A percentile compares a stretch with the other conserved stretches of the same genome.
These are phyloP conservation scores for Heliconius cydno DNA, from an alignment of 2,888 invertebrate species.

Conservation along the genomic window DNA sequence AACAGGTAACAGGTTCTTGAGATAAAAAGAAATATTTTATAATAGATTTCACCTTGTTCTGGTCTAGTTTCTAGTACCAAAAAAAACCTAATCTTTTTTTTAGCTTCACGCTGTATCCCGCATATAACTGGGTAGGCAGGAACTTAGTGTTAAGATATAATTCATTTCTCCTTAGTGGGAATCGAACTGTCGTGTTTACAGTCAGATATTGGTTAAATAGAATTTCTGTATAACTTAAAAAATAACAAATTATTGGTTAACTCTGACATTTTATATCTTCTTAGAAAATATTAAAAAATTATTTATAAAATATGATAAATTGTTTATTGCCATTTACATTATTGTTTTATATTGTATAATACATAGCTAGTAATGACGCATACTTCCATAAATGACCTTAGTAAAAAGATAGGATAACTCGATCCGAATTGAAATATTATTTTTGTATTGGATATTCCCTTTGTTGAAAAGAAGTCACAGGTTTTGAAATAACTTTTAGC, in stretches of 20 bases:
- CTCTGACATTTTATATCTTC: not conserved
- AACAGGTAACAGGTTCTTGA: constrained; percentile 20
- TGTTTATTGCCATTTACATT: not conserved
- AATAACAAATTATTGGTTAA: not conserved
- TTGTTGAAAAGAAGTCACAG: no score
- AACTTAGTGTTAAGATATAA: not conserved
- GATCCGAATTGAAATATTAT: no score
- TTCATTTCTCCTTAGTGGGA: not conserved
- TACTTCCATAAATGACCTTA: no score
- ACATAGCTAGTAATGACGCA: not conserved
- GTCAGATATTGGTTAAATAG: not conserved
- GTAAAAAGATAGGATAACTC: no score
- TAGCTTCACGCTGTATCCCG: not conserved
- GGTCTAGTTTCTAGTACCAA: not conserved
- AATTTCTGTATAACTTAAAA: not conserved
- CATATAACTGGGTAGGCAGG: not conserved
- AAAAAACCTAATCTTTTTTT: not conserved
- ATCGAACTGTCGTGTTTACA: not conserved
- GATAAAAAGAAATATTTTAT: not conserved
- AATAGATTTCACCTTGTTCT: constrained; percentile 1
- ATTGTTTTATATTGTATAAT: not conserved
- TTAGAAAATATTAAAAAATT: not conserved
- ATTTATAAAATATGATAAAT: not conserved
- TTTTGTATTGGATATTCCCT: no score
- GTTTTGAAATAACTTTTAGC: no score